phyloP scores from a whole-genome alignment of 2,113 vertebrate genomes.

The Chloroceryle aenea region DNA sequence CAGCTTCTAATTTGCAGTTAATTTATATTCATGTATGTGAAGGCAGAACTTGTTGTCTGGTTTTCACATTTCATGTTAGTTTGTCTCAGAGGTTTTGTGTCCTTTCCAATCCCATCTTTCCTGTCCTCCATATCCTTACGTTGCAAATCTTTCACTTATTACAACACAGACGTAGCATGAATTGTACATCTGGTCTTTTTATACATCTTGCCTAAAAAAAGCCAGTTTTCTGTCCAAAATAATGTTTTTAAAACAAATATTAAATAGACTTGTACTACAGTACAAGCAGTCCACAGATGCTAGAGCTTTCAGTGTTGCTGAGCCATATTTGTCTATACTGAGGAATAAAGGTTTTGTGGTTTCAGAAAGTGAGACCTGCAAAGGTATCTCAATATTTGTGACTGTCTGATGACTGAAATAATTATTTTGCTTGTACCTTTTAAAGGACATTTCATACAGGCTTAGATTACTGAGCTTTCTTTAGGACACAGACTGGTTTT shows the following conservation, averaged over 20 bases:
- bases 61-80: not conserved
- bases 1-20: not conserved
- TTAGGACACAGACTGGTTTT: not conserved
- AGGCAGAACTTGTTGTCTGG: not conserved
- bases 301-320: not conserved
- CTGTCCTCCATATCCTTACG: not conserved
- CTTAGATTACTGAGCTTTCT: not conserved
- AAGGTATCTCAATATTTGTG: not conserved
- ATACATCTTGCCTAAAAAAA: not conserved
- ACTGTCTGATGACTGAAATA: not conserved
- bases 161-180: not conserved
- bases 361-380: not conserved
- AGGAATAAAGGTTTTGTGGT: not conserved
- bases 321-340: not conserved
- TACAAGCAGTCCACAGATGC: not conserved
- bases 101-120: not conserved
- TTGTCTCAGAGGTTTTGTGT: not conserved
- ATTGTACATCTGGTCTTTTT: not conserved
- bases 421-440: not conserved
- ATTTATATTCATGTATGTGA: not conserved
- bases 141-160: not conserved
- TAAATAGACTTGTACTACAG: not conserved
- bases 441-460: not conserved
- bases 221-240: not conserved
- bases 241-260: not conserved